Base-by-base conservation (phyloP, 2,888 invertebrate genomes). In the Sinopyrophorus schimmeli region DNA sequence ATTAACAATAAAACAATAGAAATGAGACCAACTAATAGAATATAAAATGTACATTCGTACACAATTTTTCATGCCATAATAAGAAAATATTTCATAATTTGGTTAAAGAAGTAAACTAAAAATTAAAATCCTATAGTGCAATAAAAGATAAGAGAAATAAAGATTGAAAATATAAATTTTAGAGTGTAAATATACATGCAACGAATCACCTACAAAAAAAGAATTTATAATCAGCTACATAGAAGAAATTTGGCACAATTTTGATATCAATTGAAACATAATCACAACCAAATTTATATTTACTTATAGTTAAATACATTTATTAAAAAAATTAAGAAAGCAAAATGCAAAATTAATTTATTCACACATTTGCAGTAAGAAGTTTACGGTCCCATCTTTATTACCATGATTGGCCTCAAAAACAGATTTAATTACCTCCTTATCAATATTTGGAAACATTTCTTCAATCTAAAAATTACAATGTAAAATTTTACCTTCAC, bases 371-470 rank as follows among this genome's bases (percentile, higher is more conserved):
- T 91, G 89, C 28, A 97, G 80, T 43, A 97, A 77, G 0, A 90
- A 89, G 76, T 93, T 93, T 64, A 96, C 89, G 4, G 94, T 89
- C 7, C 85, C 82, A 67, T 94, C 92, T 68, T 94, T 94, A 72
- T 93, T 89, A 1, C 93, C 93, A 28, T 84, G 76, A 69, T 94
- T 93, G 3, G 88, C 90, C 71, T 94, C 93, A 65, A 89, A 82
- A 12, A 97, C 90, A 0, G 93, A 90, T 69, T 86, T 89, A 44
- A 97, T 87, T 3, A 96, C 93, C 66, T 95, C 94, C 58, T 86
- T 87, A 67, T 97, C 96, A 67, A 96, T 85, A 67, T 88, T 88
- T 1, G 97, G 96, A 76, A 98, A 97, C 94, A 97, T 96, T 75
- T 96, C 96, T 67, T 88, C 86, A 58, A 97, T 86, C 89, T 91